phyloP scores from a whole-genome alignment of 2,113 vertebrate genomes.

The Cynocephalus volans region DNA sequence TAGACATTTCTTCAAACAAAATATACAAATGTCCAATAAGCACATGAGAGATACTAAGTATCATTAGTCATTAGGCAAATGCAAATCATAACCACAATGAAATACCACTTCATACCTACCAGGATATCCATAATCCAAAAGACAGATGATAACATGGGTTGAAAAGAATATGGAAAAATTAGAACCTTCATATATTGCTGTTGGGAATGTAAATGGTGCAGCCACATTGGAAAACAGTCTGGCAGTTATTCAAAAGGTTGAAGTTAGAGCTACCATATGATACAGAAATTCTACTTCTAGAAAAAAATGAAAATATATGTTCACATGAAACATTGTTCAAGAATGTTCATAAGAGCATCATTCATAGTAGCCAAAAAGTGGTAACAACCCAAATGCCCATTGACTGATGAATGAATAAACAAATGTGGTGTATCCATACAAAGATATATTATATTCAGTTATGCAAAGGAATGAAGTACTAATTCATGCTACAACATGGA shows the following conservation, averaged over 20 bases:
- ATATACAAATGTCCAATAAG: not conserved
- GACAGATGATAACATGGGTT: not conserved
- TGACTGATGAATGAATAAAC: not conserved
- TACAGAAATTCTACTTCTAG: not conserved
- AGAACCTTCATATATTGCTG: not conserved
- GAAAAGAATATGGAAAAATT: not conserved
- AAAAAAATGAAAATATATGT: not conserved
- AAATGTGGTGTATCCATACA: not conserved
- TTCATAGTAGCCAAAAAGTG: not conserved
- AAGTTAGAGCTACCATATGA: not conserved
- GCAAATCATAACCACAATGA: not conserved
- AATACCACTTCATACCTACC: not conserved
- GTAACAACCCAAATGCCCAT: not conserved
- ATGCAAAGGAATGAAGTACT: not conserved
- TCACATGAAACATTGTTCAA: not conserved
- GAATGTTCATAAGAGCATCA: not conserved
- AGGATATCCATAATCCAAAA: not conserved
- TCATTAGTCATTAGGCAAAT: not conserved
- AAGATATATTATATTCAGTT: not conserved
- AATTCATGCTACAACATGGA: too few species aligned
- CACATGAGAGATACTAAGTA: not conserved
- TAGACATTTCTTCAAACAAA: not conserved
- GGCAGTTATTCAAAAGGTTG: not conserved
- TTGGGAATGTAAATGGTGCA: not conserved
- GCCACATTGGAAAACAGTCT: not conserved